Evolutionary conservation across 2,113 vertebrate species (phyloP), one percentile per base, ranked within the genome.

Genomic region (Etheostoma cragini): DNA sequence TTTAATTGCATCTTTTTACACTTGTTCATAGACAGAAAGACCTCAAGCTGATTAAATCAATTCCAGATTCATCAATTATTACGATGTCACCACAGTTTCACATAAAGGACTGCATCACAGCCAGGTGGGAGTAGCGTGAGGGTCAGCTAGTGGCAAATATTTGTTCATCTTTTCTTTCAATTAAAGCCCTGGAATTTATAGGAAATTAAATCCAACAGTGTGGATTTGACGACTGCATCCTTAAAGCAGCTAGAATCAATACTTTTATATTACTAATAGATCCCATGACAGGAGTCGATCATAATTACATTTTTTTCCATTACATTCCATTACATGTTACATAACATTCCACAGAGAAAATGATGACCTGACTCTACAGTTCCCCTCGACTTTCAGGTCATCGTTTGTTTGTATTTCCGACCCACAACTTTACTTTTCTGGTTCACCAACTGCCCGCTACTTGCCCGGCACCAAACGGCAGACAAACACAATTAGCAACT

Each of bases 1-100:
- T 73, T 72, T 72, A 24, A 72, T 33, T 52, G 26, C 22, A 75
- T 50, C 45, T 81, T 50, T 77, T 66, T 60, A 63, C 65, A 77
- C 60, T 68, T 76, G 21, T 60, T 47, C 52, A 46, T 33, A 69
- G 47, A 52, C 11, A 72, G 26, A 17, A 22, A 30, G 15, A 47
- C 46, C 19, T 24, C 11, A 49, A 60, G 57, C 12, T 17, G 46
- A 54, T 22, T 62, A 5, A 60, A 70, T 65, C 30, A 52, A 65
- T 67, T 58, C 4, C 1, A 56, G 22, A 45, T 65, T 24, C 21
- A 35, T 52, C 19, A 16, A 45, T 82, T 30, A 15, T 75, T 76
- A 17, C 13, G 2, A 64, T 58, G 14, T 16, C 64, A 52, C 35
- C n/a, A 52, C 8, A 1, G 33, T 15, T 53, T 3, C 0, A 3